Conservation (phyloP, 2,113 vertebrate genomes). For the Scalopus aquaticus region DNA sequence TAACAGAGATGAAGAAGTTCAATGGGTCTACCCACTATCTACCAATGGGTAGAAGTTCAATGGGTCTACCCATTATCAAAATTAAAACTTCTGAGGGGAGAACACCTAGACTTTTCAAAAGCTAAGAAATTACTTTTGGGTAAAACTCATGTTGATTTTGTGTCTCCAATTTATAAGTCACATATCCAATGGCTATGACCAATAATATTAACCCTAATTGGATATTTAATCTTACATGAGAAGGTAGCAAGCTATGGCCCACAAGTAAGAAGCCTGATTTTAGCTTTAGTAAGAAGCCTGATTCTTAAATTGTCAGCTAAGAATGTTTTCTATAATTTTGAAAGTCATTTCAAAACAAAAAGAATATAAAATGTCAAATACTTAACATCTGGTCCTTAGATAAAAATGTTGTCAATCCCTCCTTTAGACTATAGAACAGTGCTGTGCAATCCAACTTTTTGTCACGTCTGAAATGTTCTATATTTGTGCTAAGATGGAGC, state of each 20-base stretch:
- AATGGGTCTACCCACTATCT: background rate
- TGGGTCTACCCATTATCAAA: background rate
- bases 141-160: background rate
- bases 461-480: background rate
- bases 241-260: background rate
- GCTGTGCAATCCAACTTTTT: background rate
- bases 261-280: background rate
- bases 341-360: background rate
- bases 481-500: too few relatives aligned
- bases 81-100: background rate
- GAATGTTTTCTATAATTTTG: background rate
- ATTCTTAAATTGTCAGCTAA: background rate
- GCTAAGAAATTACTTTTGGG: background rate
- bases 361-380: slow-evolving; percentile 9
- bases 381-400: background rate
- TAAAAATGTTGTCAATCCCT: background rate
- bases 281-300: background rate
- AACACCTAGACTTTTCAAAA: background rate
- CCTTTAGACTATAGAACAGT: background rate
- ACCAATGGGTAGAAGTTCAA: background rate
- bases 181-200: background rate
- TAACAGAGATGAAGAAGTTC: background rate
- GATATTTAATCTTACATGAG: background rate
- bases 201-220: background rate
- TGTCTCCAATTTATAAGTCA: background rate